Conservation (phyloP, 2,888 invertebrate genomes). For the Hololepta plana region DNA sequence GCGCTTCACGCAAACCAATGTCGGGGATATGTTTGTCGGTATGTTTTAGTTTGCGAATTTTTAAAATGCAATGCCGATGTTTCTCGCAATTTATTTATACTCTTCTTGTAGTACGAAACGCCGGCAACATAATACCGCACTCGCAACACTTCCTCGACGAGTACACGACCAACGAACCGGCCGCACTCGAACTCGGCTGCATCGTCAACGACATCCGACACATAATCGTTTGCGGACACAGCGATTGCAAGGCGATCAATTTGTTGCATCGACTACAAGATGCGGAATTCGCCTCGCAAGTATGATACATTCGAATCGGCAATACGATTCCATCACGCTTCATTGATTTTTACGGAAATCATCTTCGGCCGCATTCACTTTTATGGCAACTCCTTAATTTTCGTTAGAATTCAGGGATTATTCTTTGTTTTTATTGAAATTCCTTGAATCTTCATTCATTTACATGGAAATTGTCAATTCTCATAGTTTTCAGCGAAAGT, state of each 20-base stretch:
- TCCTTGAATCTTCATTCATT: too few species aligned
- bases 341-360: too few species aligned
- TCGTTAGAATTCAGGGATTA: too few species aligned
- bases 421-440: too few species aligned
- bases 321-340: too few species aligned
- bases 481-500: too few species aligned
- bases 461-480: too few species aligned
- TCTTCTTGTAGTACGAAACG: slow-evolving; percentile 64
- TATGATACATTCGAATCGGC: slow-evolving; percentile 19
- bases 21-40: slow-evolving; percentile 97
- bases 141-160: slow-evolving; percentile 75
- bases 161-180: slow-evolving; percentile 85
- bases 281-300: slow-evolving; percentile 53
- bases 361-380: too few species aligned
- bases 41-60: slow-evolving; percentile 2
- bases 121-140: slow-evolving; percentile 89
- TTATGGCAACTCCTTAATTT: too few species aligned
- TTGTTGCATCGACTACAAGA: slow-evolving; percentile 67
- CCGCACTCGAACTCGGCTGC: slow-evolving; percentile 87
- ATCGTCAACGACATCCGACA: slow-evolving; percentile 80
- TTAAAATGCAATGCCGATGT: slow-evolving; percentile 4
- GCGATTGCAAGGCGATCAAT: slow-evolving; percentile 97
- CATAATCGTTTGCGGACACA: slow-evolving; percentile 92
- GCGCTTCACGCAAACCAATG: slow-evolving; percentile 83
- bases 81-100: too few species aligned